Evolutionary conservation across 2,888 invertebrate genomes (phyloP).

Genomic region (Netelia inedita): DNA sequence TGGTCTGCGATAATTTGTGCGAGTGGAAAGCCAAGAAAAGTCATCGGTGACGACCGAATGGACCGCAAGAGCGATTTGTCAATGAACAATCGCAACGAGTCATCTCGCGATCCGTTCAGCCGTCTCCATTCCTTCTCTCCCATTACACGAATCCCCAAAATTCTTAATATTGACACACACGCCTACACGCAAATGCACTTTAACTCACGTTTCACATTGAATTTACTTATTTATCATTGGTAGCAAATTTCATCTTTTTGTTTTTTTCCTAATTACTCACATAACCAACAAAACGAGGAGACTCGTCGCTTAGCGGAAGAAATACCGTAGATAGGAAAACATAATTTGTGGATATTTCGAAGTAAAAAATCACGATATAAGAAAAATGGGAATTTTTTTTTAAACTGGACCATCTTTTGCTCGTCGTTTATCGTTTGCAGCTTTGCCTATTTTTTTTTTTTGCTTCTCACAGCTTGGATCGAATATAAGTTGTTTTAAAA

Average conservation of each 20-base stretch:
- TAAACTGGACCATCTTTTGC: too few relatives aligned
- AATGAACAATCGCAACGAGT: background rate
- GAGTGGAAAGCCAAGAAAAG: slow-evolving; percentile 83
- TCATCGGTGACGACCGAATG: slow-evolving; percentile 77
- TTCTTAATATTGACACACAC: slow-evolving; percentile 56
- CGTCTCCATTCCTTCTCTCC: slow-evolving; percentile 69
- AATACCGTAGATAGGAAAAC: too few relatives aligned
- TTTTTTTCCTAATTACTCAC: too few relatives aligned
- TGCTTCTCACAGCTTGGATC: too few relatives aligned
- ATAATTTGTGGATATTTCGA: too few relatives aligned
- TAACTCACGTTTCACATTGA: background rate
- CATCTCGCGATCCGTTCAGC: slow-evolving; percentile 80
- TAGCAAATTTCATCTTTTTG: background rate
- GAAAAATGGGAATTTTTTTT: too few relatives aligned
- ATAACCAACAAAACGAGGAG: too few relatives aligned
- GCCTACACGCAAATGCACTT: background rate
- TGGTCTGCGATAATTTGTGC: slow-evolving; percentile 84
- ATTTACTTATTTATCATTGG: background rate
- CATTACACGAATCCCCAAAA: slow-evolving; percentile 70
- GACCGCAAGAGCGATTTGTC: slow-evolving; percentile 73
- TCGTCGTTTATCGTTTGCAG: too few relatives aligned
- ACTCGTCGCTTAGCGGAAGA: too few relatives aligned
- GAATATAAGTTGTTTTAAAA: too few relatives aligned
- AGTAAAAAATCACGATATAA: too few relatives aligned
- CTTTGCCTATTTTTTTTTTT: too few relatives aligned